phyloP scores from a whole-genome alignment of 2,888 invertebrate genomes.

The Pecten maximus region DNA sequence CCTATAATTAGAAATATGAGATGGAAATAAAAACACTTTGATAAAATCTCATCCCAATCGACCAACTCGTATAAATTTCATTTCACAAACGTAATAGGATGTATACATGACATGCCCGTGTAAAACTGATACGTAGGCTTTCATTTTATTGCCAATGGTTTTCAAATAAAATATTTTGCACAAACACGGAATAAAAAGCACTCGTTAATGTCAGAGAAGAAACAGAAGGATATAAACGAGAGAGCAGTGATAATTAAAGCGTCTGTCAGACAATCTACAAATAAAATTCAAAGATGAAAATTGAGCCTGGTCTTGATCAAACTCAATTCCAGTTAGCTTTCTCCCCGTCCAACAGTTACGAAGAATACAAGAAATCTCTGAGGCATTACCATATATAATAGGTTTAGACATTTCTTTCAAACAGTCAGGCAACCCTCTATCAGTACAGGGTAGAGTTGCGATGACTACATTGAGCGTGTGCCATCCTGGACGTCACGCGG shows the following conservation, averaged over 20 bases:
- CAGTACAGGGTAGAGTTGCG: neutral
- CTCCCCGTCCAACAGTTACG: neutral
- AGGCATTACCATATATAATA: slow-evolving; percentile 6
- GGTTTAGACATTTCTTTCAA: neutral
- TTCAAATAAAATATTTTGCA: neutral
- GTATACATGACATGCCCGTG: neutral
- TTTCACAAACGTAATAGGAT: neutral
- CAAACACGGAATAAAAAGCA: neutral
- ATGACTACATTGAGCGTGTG: neutral
- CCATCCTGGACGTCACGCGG: neutral
- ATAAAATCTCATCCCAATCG: neutral
- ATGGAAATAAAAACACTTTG: neutral
- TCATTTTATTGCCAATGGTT: neutral
- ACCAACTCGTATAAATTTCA: neutral
- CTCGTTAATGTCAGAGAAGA: slow-evolving; percentile 15
- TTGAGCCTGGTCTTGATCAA: slow-evolving; percentile 7
- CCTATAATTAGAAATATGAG: slow-evolving; percentile 7
- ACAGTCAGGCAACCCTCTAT: neutral
- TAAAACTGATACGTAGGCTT: neutral
- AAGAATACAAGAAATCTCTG: neutral
- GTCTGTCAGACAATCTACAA: slow-evolving; percentile 11
- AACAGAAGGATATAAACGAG: neutral
- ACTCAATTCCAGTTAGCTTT: neutral
- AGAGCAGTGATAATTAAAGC: neutral
- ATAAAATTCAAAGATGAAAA: slow-evolving; percentile 15